phyloP scores from a whole-genome alignment of 2,797 vertebrate species.

The Pelochelys cantorii region DNA sequence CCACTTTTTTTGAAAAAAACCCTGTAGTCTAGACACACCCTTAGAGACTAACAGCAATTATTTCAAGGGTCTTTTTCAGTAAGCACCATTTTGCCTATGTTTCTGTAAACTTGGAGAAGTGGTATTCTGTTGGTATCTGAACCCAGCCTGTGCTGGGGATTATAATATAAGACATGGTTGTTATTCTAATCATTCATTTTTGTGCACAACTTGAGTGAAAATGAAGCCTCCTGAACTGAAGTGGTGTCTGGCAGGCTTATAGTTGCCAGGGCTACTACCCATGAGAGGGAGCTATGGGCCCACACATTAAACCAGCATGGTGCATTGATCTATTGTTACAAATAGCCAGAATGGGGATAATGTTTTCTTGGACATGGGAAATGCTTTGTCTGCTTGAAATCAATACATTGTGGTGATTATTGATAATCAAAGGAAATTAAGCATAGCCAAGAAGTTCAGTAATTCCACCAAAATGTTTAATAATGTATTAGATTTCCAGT shows the following conservation, averaged over 20 bases:
- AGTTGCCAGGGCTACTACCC: constrained; percentile 42
- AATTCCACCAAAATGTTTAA: constrained; percentile 81
- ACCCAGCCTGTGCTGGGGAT: not conserved
- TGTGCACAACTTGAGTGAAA: not conserved
- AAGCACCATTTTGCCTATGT: rapidly evolving
- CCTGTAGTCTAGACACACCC: too few relatives aligned
- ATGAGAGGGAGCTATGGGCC: constrained; percentile 49
- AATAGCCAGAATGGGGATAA: rapidly evolving
- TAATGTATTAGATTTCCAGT: constrained; percentile 78
- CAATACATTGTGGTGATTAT: not conserved
- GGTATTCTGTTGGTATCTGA: not conserved
- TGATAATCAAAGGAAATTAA: not conserved
- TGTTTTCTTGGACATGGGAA: not conserved
- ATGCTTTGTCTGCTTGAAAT: not conserved
- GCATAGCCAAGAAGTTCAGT: not conserved
- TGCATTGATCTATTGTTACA: not conserved
- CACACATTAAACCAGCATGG: not conserved
- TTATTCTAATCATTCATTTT: not conserved
- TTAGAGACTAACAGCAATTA: rapidly evolving
- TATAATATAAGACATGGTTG: not conserved
- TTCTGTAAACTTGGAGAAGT: not conserved
- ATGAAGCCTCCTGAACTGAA: not conserved
- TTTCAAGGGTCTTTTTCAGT: rapidly evolving
- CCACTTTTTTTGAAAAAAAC: too few relatives aligned
- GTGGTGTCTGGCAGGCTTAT: not conserved